Evolutionary conservation across 2,113 vertebrate species (phyloP), one percentile per base, ranked within the genome.

Genomic region (Sander vitreus): DNA sequence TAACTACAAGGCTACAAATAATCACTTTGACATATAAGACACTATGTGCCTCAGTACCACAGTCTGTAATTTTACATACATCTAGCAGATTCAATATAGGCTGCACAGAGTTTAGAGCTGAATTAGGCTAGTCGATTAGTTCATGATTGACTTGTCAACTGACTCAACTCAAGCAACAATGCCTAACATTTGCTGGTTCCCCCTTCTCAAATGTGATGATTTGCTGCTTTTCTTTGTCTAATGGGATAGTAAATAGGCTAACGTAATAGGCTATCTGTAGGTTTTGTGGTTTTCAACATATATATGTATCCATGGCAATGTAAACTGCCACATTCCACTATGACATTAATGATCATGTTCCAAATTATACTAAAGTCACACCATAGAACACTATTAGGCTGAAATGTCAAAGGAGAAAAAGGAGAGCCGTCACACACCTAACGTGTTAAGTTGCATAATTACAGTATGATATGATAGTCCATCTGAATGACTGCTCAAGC

Each of bases 401-500:
- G 48, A 47, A 66, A 66, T 66, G 60, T 45, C 48, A 67, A 68
- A 27, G 73, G 13, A 30, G 18, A 45, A n/a, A 78, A 70, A 27
- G 10, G 33, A 66, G 30, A 67, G 30, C 51, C 57, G 25, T 43
- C 39, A 15, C 11, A 39, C 25, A 27, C 10, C 71, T 67, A 54
- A 71, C 30, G 25, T 19, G 43, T 50, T 54, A 14, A 33, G 63
- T 45, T 60, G 36, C 55, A 86, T 64, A 57, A 74, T 75, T 74
- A 54, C 64, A 74, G 67, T 64, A 33, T 67, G 30, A 78, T 50
- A 27, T 65, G 51, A 76, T 21, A 36, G 13, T 18, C 18, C 23
- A 13, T 71, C 16, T 81, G 66, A 84, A 66, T 79, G 36, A 73
- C 78, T 74, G 53, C 81, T 58, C 54, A 83, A 72, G 51, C 57